Base-by-base conservation (phyloP, 2,113 vertebrate species). In the Accipiter virgatus region DNA sequence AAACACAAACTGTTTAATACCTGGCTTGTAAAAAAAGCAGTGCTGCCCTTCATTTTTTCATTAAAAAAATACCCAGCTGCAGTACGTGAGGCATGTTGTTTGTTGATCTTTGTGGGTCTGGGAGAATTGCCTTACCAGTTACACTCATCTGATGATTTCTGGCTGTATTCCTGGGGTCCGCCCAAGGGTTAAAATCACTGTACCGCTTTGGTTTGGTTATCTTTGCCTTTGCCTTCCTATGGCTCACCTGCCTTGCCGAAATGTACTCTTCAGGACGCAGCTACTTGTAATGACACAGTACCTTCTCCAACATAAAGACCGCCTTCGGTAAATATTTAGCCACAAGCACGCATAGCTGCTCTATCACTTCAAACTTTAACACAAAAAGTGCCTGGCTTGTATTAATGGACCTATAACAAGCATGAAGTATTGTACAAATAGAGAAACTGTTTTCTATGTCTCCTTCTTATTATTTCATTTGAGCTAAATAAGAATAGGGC, bases 381-480 rank as follows among this genome's bases (percentile, higher is more conserved):
- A 89, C 43, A 91, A 73, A 90, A 84, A 83, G 50, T 88, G 25
- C 58, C 85, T 97, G 86, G 48, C 94, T 95, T 90, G 90, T 94
- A 80, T 97, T 96, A 96, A 97, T 94, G 90, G 86, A 59, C 55
- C 68, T 90, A 17, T 91, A 97, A 90, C 65, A 95, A 97, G 34
- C 59, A 75, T 25, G 80, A 96, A 77, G 83, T 59, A 90, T 71
- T 93, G 77, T 80, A 86, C 16, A 31, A 88, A 81, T 53, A 96
- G 74, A 95, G 43, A 97, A 96, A 86, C 73, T 73, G 52, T 97
- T 98, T 96, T 94, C 75, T 83, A 4, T 50, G 85, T 82, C 15
- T 95, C 73, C 58, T 88, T 88, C 77, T 97, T 97, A 91, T 95
- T 97, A 97, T 97, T 98, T 98, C 94, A 97, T 96, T 97, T 96